Base-by-base conservation (phyloP, 2,797 vertebrate species). In the Chromobotia macracanthus region DNA sequence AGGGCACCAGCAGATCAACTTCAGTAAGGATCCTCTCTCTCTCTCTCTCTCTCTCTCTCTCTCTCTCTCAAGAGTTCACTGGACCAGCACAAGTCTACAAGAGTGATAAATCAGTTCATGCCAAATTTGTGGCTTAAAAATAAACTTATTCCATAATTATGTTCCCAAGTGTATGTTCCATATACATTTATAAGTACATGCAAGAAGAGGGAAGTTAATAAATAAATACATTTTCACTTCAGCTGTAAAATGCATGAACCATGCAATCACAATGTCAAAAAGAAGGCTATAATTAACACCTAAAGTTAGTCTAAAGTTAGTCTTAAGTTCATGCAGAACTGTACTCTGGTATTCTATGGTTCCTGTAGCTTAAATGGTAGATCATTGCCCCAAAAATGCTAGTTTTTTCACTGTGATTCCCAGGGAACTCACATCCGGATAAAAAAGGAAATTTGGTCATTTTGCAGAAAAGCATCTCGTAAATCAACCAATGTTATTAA, bases 1-100 rank as follows among this genome's bases (percentile, higher is more conserved):
- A 88, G 84, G 86, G 82, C 82, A 86, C 87, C 86, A 84, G 85
- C 84, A 84, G 81, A 87, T 87, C 84, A 82, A 83, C 72, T 44
- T 75, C 25, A 75, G 35, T 66, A 75, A 74, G 63, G 76, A 60
- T 41, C 72, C 72, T 75, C 67, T 67, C 31, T 15, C 60, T 67
- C 60, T 25, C 21, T 31, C 23, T 60, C 19, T 63, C 25, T 16
- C 11, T 46, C n/a, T 66, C 65, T 46, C 65, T 67, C 11, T 41
- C 55, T 35, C 25, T 64, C 23, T 70, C 13, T 25, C 2, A 66
- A 55, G 25, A 71, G 68, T 53, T 55, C 18, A 35, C 31, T 64
- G 31, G 18, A 38, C 50, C 68, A 28, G 19, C 13, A 31, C 48
- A 50, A 50, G 23, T 15, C 9, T n/a, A 63, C 28, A 64, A 64